Conservation (phyloP, 2,797 vertebrate species). For the Phoeniculus purpureus region DNA sequence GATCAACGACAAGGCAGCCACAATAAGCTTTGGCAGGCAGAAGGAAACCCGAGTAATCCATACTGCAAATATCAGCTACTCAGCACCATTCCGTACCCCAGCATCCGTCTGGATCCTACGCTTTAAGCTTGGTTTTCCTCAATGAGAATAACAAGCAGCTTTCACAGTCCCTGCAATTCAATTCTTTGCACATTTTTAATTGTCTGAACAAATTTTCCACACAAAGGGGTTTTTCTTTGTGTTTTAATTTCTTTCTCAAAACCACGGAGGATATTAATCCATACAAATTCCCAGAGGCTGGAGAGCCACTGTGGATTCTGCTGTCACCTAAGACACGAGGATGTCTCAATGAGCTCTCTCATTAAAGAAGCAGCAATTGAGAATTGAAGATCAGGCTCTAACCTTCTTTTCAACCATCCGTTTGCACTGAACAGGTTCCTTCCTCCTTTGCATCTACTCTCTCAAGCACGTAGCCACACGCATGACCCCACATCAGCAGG, state of each 20-base stretch:
- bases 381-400: not conserved
- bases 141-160: not conserved
- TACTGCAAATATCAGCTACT: conserved; percentile 31
- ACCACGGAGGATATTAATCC: not conserved
- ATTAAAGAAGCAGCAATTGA: not conserved
- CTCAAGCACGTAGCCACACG: not conserved
- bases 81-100: not conserved
- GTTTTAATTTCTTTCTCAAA: not conserved
- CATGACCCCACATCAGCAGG: not conserved
- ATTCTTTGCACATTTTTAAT: conserved; percentile 15
- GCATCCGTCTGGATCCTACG: not conserved
- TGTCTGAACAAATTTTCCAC: conserved; percentile 14
- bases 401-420: not conserved
- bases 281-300: not conserved
- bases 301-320: not conserved
- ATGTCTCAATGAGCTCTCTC: not conserved
- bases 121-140: not conserved
- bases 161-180: conserved; percentile 12
- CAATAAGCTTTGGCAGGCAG: conserved; percentile 49
- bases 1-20: conserved; percentile 52
- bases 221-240: not conserved
- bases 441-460: not conserved
- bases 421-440: not conserved
- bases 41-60: conserved; percentile 41
- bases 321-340: conserved; percentile 3